Percentiles rank a stretch among this genome's conserved stretches.
These are phyloP conservation scores for Mionectes macconnelli DNA, from an alignment of 2,113 vertebrate species.

Conservation along the genomic window DNA sequence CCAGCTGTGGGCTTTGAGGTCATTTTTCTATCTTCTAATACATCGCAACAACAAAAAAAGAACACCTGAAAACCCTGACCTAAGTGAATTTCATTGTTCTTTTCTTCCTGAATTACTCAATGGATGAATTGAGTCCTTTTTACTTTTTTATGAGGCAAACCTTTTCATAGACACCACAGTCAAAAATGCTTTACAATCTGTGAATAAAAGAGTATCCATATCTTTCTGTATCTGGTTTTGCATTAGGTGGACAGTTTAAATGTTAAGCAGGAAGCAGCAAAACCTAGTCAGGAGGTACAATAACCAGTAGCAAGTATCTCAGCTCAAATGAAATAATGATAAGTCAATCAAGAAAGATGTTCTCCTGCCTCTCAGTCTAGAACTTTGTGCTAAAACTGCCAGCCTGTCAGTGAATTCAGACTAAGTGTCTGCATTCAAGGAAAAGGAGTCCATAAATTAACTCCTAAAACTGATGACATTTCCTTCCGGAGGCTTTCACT, in stretches of 20 bases:
- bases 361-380: neutral
- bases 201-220: neutral
- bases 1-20: neutral
- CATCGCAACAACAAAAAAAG: neutral
- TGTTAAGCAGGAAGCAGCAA: neutral
- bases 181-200: slow-evolving; percentile 15
- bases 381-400: slow-evolving; percentile 21
- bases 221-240: neutral
- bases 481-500: neutral
- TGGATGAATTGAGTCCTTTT: neutral
- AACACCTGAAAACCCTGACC: neutral
- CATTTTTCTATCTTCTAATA: neutral
- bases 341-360: slow-evolving; percentile 32
- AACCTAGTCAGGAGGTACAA: slow-evolving; percentile 22
- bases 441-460: slow-evolving; percentile 58
- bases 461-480: neutral
- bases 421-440: slow-evolving; percentile 36
- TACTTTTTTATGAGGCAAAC: neutral
- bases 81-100: neutral
- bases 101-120: neutral
- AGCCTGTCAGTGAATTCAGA: slow-evolving; percentile 35
- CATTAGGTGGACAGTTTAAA: neutral
- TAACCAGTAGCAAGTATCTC: neutral
- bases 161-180: neutral
- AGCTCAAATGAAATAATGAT: slow-evolving; percentile 42